These are phyloP conservation scores for Acanthurus tractus DNA, from an alignment of 2,797 vertebrate species.

Conservation along the genomic window DNA sequence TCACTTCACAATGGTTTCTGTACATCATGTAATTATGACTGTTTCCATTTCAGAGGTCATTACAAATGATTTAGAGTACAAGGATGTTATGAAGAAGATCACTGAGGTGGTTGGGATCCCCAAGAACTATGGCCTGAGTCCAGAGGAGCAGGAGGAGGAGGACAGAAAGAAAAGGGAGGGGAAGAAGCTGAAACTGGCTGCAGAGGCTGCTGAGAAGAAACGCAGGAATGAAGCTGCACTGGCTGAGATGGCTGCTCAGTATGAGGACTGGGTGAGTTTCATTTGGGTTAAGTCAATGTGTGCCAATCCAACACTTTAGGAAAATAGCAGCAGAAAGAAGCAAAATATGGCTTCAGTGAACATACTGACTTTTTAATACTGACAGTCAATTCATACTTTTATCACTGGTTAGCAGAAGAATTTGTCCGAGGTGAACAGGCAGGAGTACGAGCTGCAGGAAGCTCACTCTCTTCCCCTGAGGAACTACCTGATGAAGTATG, in stretches of 20 bases:
- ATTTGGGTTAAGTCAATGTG: neutral
- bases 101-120: conserved; percentile 86
- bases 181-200: conserved; percentile 70
- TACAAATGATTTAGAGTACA: conserved; percentile 76
- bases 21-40: neutral
- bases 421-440: conserved; percentile 86
- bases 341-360: neutral
- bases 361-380: neutral
- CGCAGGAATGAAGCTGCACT: conserved; percentile 80
- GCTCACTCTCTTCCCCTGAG: conserved; percentile 88
- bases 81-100: conserved; percentile 83
- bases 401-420: conserved; percentile 82
- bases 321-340: neutral
- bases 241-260: conserved; percentile 85
- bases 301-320: neutral
- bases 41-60: conserved; percentile 67
- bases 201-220: conserved; percentile 80
- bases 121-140: conserved; percentile 89
- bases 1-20: neutral
- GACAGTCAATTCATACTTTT: fast-evolving
- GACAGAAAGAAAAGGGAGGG: conserved; percentile 82
- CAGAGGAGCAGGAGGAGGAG: conserved; percentile 86
- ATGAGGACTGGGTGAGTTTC: conserved; percentile 91
- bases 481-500: conserved; percentile 93
- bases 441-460: conserved; percentile 90